Evolutionary conservation across 2,797 vertebrate genomes (phyloP).

Genomic region (Esox lucius): DNA sequence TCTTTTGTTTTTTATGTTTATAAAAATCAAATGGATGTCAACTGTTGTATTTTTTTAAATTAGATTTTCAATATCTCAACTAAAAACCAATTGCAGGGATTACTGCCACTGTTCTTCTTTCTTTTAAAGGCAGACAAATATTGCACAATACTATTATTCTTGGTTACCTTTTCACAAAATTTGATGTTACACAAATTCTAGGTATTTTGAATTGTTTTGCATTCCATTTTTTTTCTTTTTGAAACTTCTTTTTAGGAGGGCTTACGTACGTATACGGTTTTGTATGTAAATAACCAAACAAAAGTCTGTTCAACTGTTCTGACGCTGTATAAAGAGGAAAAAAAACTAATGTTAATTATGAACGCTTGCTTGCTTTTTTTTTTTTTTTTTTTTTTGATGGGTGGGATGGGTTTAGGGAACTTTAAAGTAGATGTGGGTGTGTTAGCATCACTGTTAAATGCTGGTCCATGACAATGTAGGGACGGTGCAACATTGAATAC

Average conservation of each 20-base stretch:
- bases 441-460: constrained; percentile 58
- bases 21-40: constrained; percentile 66
- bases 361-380: constrained; percentile 57
- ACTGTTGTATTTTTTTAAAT: constrained; percentile 75
- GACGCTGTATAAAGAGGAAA: constrained; percentile 72
- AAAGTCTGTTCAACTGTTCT: constrained; percentile 72
- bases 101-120: constrained; percentile 85
- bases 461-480: constrained; percentile 52
- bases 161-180: constrained; percentile 65
- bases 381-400: constrained; percentile 49
- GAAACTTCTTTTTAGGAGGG: constrained; percentile 65
- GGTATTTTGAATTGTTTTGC: constrained; percentile 67
- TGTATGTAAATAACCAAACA: constrained; percentile 74
- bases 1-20: constrained; percentile 62
- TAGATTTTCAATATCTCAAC: constrained; percentile 75
- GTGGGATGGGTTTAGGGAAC: constrained; percentile 40
- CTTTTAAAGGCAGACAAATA: constrained; percentile 82
- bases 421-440: constrained; percentile 43
- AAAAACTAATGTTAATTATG: constrained; percentile 58
- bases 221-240: constrained; percentile 71
- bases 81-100: constrained; percentile 87
- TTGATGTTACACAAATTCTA: constrained; percentile 65
- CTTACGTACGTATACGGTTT: constrained; percentile 50
- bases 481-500: constrained; percentile 53
- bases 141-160: constrained; percentile 84